A percentile compares a stretch with the other conserved stretches of the same genome.
Conservation (phyloP, 2,113 vertebrate genomes). For the Podarcis muralis region DNA sequence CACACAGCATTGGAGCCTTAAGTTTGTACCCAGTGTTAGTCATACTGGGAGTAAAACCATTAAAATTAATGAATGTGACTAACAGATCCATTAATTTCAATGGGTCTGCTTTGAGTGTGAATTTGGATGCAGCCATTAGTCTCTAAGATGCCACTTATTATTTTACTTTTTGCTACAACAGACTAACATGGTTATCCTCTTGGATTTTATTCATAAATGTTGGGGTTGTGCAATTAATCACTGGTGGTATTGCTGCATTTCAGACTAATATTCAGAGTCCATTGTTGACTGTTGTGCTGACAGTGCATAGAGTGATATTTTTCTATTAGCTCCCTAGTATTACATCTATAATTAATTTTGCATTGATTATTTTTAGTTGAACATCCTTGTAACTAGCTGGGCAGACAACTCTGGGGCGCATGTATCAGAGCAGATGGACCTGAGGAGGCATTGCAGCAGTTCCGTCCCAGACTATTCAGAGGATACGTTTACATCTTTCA, state of each 20-base stretch:
- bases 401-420: background rate
- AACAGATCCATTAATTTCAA: too few species aligned
- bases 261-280: background rate
- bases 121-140: too few species aligned
- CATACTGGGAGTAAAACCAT: too few species aligned
- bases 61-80: too few species aligned
- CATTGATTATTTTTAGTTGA: conserved; percentile 17
- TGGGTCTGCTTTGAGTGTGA: too few species aligned
- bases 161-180: background rate
- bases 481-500: conserved; percentile 47
- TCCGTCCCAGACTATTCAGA: conserved; percentile 25
- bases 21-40: too few species aligned
- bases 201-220: background rate
- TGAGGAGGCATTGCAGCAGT: background rate
- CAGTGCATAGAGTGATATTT: background rate
- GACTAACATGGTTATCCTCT: background rate
- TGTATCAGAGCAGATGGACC: fast-evolving
- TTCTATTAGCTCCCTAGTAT: background rate
- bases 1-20: background rate
- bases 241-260: background rate
- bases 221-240: background rate
- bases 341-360: background rate
- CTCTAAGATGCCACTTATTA: background rate
- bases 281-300: background rate
- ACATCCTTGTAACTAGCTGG: background rate